Evolutionary conservation across 1,140 invertebrate species (phyloP), one percentile per base, ranked within the genome.

Genomic region (Apocrypta bakeri): DNA sequence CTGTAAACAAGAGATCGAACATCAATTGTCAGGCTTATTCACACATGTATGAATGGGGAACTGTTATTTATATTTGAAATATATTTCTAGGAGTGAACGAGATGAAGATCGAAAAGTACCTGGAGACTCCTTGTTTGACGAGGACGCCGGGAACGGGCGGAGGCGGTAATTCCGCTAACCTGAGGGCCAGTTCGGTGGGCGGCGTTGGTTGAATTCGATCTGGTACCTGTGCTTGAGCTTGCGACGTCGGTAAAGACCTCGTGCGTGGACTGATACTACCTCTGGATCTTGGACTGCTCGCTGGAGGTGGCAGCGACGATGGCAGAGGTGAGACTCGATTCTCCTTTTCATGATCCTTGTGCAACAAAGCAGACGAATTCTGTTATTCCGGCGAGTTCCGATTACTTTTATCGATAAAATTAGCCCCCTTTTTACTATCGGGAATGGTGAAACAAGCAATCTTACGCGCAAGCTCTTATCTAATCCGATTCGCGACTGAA

Each of bases 1-100:
- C 97, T 98, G 29, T 95, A 97, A 0, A 96, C 95, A 14, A 96
- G 96, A 71, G 3, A 6, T n/a, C 14, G 29, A 71, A 14, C 7
- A 71, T 71, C 48, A 40, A 48, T 42, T 24, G 3, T 73, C 31
- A 71, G n/a, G 11, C n/a, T 6, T n/a, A n/a, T n/a, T n/a, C n/a
- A n/a, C n/a, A n/a, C n/a, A n/a, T n/a, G n/a, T n/a, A n/a, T n/a
- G n/a, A n/a, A n/a, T n/a, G n/a, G n/a, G n/a, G n/a, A n/a, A n/a
- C n/a, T n/a, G n/a, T n/a, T n/a, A n/a, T n/a, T n/a, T n/a, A n/a
- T n/a, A n/a, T n/a, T n/a, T n/a, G n/a, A n/a, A n/a, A n/a, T n/a
- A 11, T 11, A 66, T 24, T 66, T 66, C 21, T 27, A 17, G 3
- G 17, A 69, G 11, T 33, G 4, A 21, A 1, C 11, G 68, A 37